Evolutionary conservation across 2,797 vertebrate species (phyloP).

Genomic region (Molothrus ater): DNA sequence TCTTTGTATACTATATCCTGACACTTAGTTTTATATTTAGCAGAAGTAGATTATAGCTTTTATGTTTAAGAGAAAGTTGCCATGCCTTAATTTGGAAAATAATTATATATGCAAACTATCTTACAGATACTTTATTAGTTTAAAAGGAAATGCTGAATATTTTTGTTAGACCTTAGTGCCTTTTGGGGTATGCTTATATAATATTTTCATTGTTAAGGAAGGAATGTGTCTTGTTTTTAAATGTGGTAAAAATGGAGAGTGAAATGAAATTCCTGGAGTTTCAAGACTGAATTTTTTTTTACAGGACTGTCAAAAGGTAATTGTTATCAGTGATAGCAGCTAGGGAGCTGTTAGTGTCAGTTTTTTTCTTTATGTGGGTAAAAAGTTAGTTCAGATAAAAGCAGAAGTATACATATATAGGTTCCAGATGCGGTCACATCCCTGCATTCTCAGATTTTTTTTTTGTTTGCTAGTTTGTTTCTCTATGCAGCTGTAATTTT

Average conservation of each 20-base stretch:
- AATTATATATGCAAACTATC: conserved; percentile 11
- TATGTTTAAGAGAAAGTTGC: conserved; percentile 32
- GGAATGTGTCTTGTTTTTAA: neutral
- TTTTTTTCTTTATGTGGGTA: neutral
- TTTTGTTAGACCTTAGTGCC: neutral
- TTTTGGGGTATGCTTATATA: neutral
- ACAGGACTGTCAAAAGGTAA: neutral
- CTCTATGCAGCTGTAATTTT: neutral
- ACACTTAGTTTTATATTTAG: conserved; percentile 54
- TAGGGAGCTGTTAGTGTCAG: neutral
- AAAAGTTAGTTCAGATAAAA: neutral
- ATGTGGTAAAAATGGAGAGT: neutral
- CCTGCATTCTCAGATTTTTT: neutral
- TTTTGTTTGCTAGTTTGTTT: neutral
- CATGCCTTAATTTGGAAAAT: conserved; percentile 26
- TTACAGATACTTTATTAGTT: conserved; percentile 2
- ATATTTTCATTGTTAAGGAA: conserved; percentile 10
- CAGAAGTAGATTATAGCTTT: conserved; percentile 48
- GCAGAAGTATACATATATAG: neutral
- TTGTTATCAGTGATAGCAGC: neutral
- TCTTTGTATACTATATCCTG: conserved; percentile 37
- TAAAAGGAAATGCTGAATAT: neutral
- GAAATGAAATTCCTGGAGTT: neutral
- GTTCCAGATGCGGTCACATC: neutral
- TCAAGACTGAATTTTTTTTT: neutral